phyloP scores from a whole-genome alignment of 2,888 invertebrate species.

The Chalcosyrphus nemorum region DNA sequence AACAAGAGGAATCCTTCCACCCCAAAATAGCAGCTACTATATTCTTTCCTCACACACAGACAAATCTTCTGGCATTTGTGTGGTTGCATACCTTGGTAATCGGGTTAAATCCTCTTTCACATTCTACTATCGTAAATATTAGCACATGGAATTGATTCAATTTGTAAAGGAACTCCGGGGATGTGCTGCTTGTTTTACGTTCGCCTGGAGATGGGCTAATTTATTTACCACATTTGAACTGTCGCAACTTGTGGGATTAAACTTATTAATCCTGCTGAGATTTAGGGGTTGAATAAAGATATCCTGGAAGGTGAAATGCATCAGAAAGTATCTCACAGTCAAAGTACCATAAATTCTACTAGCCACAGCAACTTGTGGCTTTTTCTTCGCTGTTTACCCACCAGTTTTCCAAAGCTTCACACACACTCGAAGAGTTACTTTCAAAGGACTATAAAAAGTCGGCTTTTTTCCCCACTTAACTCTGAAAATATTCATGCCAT shows the following conservation, averaged over 20 bases:
- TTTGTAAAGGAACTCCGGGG: background rate
- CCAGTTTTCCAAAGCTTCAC: background rate
- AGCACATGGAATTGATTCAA: conserved; percentile 28
- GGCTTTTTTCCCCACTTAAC: background rate
- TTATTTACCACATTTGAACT: conserved; percentile 1
- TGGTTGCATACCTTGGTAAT: conserved; percentile 8
- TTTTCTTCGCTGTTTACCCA: background rate
- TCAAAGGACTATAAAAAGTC: background rate
- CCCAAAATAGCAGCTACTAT: background rate
- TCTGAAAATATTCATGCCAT: background rate
- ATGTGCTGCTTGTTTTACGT: background rate
- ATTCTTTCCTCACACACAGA: background rate
- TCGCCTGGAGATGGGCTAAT: background rate
- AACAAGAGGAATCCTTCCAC: background rate
- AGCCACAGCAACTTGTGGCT: background rate
- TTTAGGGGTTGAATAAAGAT: too few relatives aligned
- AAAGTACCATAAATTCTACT: too few relatives aligned
- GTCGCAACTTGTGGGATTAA: conserved; percentile 6
- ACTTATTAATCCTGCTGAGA: background rate
- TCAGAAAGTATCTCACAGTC: too few relatives aligned
- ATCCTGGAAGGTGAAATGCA: too few relatives aligned
- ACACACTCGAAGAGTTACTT: background rate
- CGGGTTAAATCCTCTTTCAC: background rate
- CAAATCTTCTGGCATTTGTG: background rate
- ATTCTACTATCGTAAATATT: conserved; percentile 20